phyloP scores from a whole-genome alignment of 2,797 vertebrate genomes.

The Hydrocynus forskahlii region DNA sequence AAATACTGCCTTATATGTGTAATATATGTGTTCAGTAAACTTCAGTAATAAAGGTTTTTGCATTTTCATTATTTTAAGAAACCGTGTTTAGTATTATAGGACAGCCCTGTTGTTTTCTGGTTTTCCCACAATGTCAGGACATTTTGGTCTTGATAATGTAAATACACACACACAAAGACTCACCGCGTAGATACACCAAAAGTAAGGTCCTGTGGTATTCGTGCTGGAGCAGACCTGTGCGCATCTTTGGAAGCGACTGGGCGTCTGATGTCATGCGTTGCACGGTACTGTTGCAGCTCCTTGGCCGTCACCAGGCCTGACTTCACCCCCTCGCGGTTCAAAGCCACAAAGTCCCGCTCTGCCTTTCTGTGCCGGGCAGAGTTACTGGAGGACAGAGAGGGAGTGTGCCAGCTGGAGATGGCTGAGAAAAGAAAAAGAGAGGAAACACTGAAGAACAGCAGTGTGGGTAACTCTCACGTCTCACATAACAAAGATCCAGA shows the following conservation, averaged over 20 bases:
- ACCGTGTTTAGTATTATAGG: not conserved
- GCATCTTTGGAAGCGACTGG: constrained; percentile 20
- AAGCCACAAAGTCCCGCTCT: constrained; percentile 73
- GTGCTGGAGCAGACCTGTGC: constrained; percentile 32
- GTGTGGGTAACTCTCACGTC: not conserved
- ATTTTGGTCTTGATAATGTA: not conserved
- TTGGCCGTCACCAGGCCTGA: constrained; percentile 75
- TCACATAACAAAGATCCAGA: not conserved
- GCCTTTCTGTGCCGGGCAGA: constrained; percentile 25
- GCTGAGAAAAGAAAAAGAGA: constrained; percentile 67
- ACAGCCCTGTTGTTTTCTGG: not conserved
- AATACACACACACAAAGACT: constrained; percentile 48
- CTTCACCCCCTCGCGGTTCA: constrained; percentile 75
- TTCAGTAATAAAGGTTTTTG: not conserved
- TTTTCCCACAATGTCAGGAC: not conserved
- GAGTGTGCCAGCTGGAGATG: constrained; percentile 77
- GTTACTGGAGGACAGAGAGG: constrained; percentile 57
- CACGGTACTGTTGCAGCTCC: constrained; percentile 76
- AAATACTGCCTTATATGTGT: not conserved
- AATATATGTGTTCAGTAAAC: not conserved
- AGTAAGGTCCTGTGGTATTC: constrained; percentile 69
- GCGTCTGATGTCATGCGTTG: constrained; percentile 67
- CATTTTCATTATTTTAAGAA: too few species aligned
- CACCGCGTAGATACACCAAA: constrained; percentile 76
- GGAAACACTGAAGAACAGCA: not conserved